Conservation (phyloP, 1,140 invertebrate species). For the Oppia nitens region DNA sequence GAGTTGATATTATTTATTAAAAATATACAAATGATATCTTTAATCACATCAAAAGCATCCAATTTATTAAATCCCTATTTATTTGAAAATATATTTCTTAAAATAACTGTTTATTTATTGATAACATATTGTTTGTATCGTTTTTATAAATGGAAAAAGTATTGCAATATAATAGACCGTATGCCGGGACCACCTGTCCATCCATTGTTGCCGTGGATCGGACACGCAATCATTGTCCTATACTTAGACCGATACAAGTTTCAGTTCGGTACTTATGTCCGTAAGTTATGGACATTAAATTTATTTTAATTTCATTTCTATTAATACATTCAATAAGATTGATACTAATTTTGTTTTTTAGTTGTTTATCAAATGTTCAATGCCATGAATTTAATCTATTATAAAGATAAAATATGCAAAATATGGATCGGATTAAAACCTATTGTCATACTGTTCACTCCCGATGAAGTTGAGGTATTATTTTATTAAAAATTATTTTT, state of each 20-base stretch:
- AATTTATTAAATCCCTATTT: background rate
- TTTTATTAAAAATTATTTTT: constrained; percentile 25
- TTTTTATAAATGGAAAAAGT: background rate
- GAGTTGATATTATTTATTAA: too few relatives aligned
- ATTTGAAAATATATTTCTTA: background rate
- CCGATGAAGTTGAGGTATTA: constrained; percentile 26
- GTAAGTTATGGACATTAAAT: constrained; percentile 12
- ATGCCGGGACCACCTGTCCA: constrained; percentile 14
- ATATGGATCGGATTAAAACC: constrained; percentile 21
- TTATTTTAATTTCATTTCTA: constrained; percentile 2
- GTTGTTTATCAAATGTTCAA: constrained; percentile 20
- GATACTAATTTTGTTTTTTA: constrained; percentile 21
- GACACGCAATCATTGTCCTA: constrained; percentile 15
- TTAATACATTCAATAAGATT: background rate
- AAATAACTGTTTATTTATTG: background rate
- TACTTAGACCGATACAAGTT: constrained; percentile 12
- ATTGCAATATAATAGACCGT: background rate
- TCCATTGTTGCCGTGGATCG: constrained; percentile 13
- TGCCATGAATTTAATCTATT: constrained; percentile 25
- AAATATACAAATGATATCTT: too few relatives aligned
- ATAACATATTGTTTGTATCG: background rate
- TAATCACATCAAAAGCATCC: background rate
- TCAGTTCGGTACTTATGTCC: constrained; percentile 16
- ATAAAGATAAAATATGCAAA: constrained; percentile 24
- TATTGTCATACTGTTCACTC: constrained; percentile 19